Evolutionary conservation across 2,888 invertebrate species (phyloP).

Genomic region (Heliconius ethilla): DNA sequence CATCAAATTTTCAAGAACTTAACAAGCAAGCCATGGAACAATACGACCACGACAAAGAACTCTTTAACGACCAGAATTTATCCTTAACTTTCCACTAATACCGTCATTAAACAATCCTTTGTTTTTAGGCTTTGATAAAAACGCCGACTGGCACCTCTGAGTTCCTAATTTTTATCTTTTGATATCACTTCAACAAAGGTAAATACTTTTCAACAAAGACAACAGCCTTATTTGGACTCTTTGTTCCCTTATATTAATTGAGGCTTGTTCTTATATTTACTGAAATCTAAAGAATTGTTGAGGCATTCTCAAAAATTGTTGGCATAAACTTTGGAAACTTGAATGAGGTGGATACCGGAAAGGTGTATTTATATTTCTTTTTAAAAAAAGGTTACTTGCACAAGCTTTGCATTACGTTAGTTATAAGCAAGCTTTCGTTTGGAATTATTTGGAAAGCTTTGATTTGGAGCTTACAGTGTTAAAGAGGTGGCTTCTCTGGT

Average conservation of each 20-base stretch:
- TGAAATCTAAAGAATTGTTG: slow-evolving; percentile 20
- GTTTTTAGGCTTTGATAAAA: slow-evolving; percentile 78
- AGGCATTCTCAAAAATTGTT: slow-evolving; percentile 15
- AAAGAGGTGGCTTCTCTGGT: background rate
- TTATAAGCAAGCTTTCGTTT: background rate
- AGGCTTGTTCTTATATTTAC: slow-evolving; percentile 25
- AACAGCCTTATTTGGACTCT: slow-evolving; percentile 51
- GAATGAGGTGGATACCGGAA: background rate
- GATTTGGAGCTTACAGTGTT: background rate
- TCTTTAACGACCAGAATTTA: slow-evolving; percentile 76
- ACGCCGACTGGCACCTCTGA: slow-evolving; percentile 68
- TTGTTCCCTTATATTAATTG: slow-evolving; percentile 40
- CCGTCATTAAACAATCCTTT: slow-evolving; percentile 80
- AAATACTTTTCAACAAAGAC: slow-evolving; percentile 57
- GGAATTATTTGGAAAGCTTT: background rate
- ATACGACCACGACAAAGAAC: slow-evolving; percentile 76
- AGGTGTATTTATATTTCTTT: background rate
- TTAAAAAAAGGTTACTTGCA: background rate
- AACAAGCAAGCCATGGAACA: slow-evolving; percentile 62
- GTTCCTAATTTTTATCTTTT: slow-evolving; percentile 78
- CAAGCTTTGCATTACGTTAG: background rate
- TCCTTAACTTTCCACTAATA: slow-evolving; percentile 80
- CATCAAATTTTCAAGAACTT: slow-evolving; percentile 52
- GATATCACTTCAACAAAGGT: slow-evolving; percentile 67
- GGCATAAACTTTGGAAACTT: slow-evolving; percentile 19